Conservation (phyloP, 2,888 invertebrate genomes). For the Pherbina coryleti region DNA sequence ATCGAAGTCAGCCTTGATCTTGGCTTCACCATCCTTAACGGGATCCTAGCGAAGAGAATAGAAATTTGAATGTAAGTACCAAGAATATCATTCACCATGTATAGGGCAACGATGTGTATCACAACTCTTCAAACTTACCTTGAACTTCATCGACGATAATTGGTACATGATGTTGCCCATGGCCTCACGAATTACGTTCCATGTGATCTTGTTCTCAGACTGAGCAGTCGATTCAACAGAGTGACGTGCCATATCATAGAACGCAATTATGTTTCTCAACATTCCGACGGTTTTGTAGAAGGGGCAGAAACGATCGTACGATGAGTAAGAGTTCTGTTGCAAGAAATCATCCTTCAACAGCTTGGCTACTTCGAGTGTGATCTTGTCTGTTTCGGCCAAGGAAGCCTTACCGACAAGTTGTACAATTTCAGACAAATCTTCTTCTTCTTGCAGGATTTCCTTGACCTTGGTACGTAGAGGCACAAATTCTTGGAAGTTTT, state of each 20-base stretch:
- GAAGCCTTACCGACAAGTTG: conserved; percentile 99
- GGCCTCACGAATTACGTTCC: conserved; percentile 96
- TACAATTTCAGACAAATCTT: conserved; percentile 99
- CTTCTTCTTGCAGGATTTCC: conserved; percentile 98
- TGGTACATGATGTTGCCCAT: conserved; percentile 97
- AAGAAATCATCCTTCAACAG: conserved; percentile 99
- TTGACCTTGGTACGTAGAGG: conserved; percentile 94
- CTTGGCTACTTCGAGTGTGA: conserved; percentile 98
- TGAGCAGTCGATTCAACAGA: conserved; percentile 98
- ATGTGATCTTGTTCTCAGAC: conserved; percentile 98
- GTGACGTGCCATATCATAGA: conserved; percentile 98
- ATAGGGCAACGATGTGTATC: neutral
- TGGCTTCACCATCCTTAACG: conserved; percentile 96
- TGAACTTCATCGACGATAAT: conserved; percentile 99
- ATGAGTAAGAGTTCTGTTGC: conserved; percentile 98
- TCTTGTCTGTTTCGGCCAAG: conserved; percentile 98
- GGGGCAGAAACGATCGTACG: conserved; percentile 98
- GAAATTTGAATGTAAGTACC: neutral
- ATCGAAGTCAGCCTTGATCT: conserved; percentile 97
- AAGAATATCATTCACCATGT: neutral
- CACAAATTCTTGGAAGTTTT: conserved; percentile 97
- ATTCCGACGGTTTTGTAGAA: conserved; percentile 99
- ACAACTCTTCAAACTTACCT: conserved; percentile 72
- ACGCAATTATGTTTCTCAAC: conserved; percentile 97
- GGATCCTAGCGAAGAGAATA: conserved; percentile 80